Evolutionary conservation across 1,140 invertebrate species (phyloP).

Genomic region (Tetramorium parvispinum): DNA sequence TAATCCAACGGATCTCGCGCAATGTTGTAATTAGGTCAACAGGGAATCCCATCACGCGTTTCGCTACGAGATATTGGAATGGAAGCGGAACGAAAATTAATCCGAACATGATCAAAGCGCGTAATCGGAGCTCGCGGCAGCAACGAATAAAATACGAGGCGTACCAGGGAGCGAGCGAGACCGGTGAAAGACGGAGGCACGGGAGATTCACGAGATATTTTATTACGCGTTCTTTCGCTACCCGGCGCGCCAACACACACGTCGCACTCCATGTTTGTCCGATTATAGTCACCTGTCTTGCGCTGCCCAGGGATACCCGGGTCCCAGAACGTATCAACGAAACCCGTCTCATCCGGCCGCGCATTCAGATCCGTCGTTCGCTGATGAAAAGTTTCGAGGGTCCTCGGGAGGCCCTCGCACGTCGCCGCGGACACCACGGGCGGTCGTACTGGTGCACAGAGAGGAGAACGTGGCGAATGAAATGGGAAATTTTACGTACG

Average conservation of each 20-base stretch:
- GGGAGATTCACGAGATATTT: background rate
- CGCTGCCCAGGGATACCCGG: background rate
- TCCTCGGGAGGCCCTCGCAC: constrained; percentile 13
- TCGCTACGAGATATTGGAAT: constrained; percentile 18
- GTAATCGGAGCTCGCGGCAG: background rate
- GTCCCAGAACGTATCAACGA: constrained; percentile 55
- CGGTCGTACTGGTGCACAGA: background rate
- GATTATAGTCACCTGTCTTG: constrained; percentile 20
- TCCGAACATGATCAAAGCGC: constrained; percentile 27
- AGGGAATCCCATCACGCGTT: constrained; percentile 3
- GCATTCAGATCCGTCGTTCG: background rate
- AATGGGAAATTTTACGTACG: background rate
- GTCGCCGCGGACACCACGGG: background rate
- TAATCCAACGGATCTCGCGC: constrained; percentile 23
- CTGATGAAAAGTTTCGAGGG: constrained; percentile 51
- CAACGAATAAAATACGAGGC: background rate
- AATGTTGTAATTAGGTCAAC: constrained; percentile 48
- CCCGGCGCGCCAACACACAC: background rate
- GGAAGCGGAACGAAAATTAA: constrained; percentile 39
- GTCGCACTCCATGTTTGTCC: constrained; percentile 10
- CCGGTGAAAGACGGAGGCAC: background rate
- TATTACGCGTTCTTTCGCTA: constrained; percentile 24
- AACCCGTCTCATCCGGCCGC: background rate
- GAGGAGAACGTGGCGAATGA: background rate
- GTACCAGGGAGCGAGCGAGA: background rate